These are phyloP conservation scores for Bolinopsis microptera DNA, from an alignment of 37 sponge, comb jelly and placozoan genomes.

Conservation along the genomic window DNA sequence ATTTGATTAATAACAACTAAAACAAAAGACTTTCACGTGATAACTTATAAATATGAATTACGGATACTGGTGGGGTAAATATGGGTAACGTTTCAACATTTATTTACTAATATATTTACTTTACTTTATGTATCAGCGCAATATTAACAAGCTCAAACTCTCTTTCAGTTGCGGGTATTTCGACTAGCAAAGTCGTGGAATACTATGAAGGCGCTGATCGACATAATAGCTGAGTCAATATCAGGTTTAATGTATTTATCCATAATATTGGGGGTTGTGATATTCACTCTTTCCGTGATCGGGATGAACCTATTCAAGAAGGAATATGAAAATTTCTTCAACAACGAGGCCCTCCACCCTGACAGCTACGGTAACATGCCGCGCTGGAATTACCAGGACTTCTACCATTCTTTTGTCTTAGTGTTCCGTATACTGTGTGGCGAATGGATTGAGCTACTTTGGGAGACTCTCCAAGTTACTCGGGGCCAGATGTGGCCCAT, in stretches of 20 bases:
- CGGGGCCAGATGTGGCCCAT: neutral
- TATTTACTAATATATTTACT: too few species aligned
- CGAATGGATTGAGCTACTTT: conserved; percentile 66
- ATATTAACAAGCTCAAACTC: neutral
- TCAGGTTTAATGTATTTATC: conserved; percentile 52
- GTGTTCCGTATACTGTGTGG: conserved; percentile 68
- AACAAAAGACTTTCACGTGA: too few species aligned
- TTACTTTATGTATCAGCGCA: too few species aligned
- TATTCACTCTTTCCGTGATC: conserved; percentile 63
- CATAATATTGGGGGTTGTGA: conserved; percentile 53
- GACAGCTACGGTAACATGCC: neutral
- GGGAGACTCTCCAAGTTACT: conserved; percentile 31
- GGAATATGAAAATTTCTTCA: neutral
- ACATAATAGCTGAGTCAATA: conserved; percentile 31
- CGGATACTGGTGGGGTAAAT: too few species aligned
- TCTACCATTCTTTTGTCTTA: conserved; percentile 58
- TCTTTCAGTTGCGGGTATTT: conserved; percentile 66
- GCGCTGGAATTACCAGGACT: conserved; percentile 40
- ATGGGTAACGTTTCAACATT: too few species aligned
- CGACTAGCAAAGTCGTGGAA: conserved; percentile 66
- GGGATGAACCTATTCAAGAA: conserved; percentile 52
- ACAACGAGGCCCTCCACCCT: too few species aligned
- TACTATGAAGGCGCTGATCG: conserved; percentile 61
- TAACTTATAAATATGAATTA: too few species aligned
- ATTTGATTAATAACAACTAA: too few species aligned